Conservation (phyloP, 1,140 invertebrate species). For the Halyomorpha halys region DNA sequence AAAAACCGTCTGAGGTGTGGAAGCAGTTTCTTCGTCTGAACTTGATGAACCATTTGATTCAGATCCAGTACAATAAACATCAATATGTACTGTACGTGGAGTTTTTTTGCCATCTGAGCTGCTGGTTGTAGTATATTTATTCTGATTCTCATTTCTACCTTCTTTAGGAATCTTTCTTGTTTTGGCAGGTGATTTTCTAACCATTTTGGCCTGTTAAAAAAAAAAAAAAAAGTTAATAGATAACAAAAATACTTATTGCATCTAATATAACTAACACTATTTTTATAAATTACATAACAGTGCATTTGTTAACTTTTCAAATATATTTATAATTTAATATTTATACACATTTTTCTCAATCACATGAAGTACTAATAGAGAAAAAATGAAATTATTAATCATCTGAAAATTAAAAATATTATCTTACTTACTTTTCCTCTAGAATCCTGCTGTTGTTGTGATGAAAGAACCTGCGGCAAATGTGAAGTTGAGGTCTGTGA, state of each 20-base stretch:
- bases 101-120: slow-evolving; percentile 34
- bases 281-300: too few species aligned
- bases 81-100: slow-evolving; percentile 61
- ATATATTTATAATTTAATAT: too few species aligned
- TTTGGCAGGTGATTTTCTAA: slow-evolving; percentile 2
- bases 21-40: slow-evolving; percentile 37
- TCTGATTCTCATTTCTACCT: not conserved
- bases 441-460: not conserved
- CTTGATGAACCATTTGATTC: slow-evolving; percentile 37
- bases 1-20: slow-evolving; percentile 52
- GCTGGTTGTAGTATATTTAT: slow-evolving; percentile 9
- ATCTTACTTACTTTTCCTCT: too few species aligned
- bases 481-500: slow-evolving; percentile 45
- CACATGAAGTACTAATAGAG: too few species aligned
- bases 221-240: not conserved
- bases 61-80: slow-evolving; percentile 64
- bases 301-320: too few species aligned
- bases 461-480: slow-evolving; percentile 33
- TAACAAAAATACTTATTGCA: too few species aligned
- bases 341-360: too few species aligned
- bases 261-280: too few species aligned
- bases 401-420: too few species aligned
- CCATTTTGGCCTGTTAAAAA: not conserved
- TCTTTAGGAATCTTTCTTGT: not conserved
- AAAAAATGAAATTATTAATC: too few species aligned